phyloP scores from a whole-genome alignment of 2,888 invertebrate species.

The Mechanitis messenoides region DNA sequence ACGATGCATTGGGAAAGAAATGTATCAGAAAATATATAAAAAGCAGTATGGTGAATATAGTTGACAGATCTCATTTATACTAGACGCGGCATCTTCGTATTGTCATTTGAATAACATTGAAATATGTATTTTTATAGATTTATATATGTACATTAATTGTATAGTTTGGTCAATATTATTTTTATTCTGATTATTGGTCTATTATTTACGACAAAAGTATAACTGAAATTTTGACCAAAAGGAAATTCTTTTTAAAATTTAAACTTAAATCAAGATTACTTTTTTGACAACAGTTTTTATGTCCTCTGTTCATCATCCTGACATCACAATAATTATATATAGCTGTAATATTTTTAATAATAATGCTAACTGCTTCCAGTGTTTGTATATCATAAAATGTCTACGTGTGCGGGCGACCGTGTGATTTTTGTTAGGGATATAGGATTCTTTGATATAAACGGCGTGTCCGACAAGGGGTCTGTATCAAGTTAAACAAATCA shows the following conservation, averaged over 20 bases:
- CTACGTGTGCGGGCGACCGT: constrained; percentile 64
- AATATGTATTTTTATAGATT: too few species aligned
- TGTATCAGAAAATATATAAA: constrained; percentile 76
- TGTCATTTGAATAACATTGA: too few species aligned
- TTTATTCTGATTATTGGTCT: too few species aligned
- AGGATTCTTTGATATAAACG: constrained; percentile 63
- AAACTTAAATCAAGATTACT: too few species aligned
- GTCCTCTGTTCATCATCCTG: too few species aligned
- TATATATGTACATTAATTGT: neutral
- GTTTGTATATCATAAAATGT: constrained; percentile 31
- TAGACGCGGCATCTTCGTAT: constrained; percentile 35
- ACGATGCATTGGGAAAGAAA: constrained; percentile 74
- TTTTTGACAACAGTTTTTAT: too few species aligned
- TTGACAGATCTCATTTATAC: constrained; percentile 29
- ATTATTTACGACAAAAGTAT: too few species aligned
- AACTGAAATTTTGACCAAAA: too few species aligned
- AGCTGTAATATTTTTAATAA: neutral
- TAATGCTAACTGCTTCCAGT: constrained; percentile 28
- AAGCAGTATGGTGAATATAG: constrained; percentile 53
- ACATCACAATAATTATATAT: neutral
- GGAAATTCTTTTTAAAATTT: too few species aligned
- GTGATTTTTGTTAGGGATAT: constrained; percentile 70
- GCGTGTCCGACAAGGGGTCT: constrained; percentile 53
- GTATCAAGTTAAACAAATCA: constrained; percentile 18
- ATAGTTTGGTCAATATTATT: too few species aligned